Evolutionary conservation across 2,888 invertebrate genomes (phyloP).

Genomic region (Julus scanicus): DNA sequence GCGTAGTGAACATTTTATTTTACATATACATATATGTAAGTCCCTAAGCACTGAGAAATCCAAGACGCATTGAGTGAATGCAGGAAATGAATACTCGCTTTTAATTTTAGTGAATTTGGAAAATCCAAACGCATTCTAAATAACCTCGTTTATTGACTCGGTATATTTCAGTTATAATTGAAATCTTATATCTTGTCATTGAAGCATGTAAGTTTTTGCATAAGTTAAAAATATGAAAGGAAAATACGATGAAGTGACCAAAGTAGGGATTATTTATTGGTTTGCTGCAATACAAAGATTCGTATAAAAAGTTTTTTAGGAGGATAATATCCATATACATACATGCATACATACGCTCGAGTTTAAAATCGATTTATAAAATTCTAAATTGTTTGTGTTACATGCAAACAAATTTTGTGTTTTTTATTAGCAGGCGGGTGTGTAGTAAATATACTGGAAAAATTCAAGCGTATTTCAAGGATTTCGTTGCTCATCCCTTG

Average conservation of each 20-base stretch:
- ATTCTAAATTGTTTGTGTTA: too few relatives aligned
- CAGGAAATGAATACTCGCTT: neutral
- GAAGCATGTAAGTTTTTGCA: neutral
- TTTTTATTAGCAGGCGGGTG: too few relatives aligned
- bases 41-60: neutral
- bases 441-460: too few relatives aligned
- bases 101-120: neutral
- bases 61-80: neutral
- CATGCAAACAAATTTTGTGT: neutral
- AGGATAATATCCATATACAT: too few relatives aligned
- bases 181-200: neutral
- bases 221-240: neutral
- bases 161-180: conserved; percentile 1
- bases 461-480: too few relatives aligned
- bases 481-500: too few relatives aligned
- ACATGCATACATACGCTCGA: too few relatives aligned
- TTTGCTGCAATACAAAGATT: too few relatives aligned
- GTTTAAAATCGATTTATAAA: too few relatives aligned
- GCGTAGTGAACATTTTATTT: neutral
- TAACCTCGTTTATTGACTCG: neutral
- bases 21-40: neutral
- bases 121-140: neutral
- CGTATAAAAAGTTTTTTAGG: too few relatives aligned
- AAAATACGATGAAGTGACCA: neutral
- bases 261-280: too few relatives aligned